Conservation (phyloP, 2,797 vertebrate species). For the Hippocampus kuda region DNA sequence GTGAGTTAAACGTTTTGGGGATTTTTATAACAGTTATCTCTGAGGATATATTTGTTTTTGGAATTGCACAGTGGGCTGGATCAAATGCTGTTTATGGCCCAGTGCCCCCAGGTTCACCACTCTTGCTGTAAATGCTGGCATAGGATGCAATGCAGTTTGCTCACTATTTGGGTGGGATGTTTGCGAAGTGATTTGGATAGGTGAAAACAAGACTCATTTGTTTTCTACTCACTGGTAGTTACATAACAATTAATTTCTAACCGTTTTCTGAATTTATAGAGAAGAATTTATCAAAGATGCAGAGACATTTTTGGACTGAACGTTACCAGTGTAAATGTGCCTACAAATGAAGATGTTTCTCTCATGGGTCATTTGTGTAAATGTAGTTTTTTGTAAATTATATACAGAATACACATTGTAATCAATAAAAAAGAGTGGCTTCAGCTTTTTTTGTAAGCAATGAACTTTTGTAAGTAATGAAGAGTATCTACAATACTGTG, state of each 20-base stretch:
- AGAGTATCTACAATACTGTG: neutral
- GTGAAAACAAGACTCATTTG: neutral
- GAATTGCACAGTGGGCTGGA: neutral
- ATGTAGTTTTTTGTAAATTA: conserved; percentile 52
- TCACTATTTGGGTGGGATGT: neutral
- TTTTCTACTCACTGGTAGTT: conserved; percentile 14
- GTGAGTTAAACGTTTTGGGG: neutral
- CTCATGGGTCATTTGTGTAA: conserved; percentile 54
- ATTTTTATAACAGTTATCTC: neutral
- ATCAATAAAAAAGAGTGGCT: conserved; percentile 57
- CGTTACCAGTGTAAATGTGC: conserved; percentile 58
- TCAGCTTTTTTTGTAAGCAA: conserved; percentile 62
- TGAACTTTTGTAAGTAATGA: conserved; percentile 15
- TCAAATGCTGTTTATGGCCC: neutral
- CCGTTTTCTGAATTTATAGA: conserved; percentile 33
- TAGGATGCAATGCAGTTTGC: neutral
- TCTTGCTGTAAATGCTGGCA: neutral
- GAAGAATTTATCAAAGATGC: conserved; percentile 40
- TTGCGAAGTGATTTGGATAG: neutral
- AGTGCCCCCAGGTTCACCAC: neutral
- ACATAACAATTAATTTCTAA: conserved; percentile 22
- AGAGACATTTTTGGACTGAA: conserved; percentile 38
- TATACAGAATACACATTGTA: conserved; percentile 47
- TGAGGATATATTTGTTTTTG: neutral
- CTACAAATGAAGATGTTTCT: conserved; percentile 48